Base-by-base conservation (phyloP, 2,888 invertebrate genomes). In the Eupithecia tripunctaria region DNA sequence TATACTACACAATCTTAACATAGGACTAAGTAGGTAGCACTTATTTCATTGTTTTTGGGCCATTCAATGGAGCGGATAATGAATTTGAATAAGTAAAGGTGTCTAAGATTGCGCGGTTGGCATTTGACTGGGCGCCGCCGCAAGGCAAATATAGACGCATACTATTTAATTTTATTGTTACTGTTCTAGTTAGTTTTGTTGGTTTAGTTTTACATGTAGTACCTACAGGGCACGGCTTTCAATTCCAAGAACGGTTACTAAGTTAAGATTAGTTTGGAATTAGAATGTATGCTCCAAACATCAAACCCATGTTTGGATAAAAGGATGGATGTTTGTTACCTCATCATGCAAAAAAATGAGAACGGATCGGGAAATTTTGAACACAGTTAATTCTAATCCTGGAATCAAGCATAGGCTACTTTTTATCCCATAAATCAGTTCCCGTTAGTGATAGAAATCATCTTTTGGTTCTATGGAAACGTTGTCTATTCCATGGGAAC, bases 101-200 rank as follows among this genome's bases (percentile, higher is more conserved):
- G 59, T 51, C 38, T 56, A 15, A 63, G 56, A 29, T 14, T 32
- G 69, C 47, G 67, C 74, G 67, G 67, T 79, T 87, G 88, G 84
- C 89, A 89, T 88, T 88, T 88, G 82, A 83, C 81, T 80, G 68
- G 70, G 47, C 73, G 71, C 68, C 60, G 56, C 10, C 29, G 62
- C 62, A 69, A 70, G 75, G 79, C 87, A 85, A 89, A 89, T 89
- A 88, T 89, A 89, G 89, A 85, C 81, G 81, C 83, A 82, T 74
- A 60, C 68, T 81, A 83, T 84, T 83, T 86, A 83, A 85, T 85
- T 85, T 83, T 83, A 84, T 81, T 80, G 82, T 80, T 71, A 65
- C 70, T n/a, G 68, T 76, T 67, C 75, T 72, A 69, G 71, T 66
- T 65, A 72, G 72, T 78, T 8, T 7, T 36, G 8, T 7, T 36